Evolutionary conservation across 2,113 vertebrate genomes (phyloP).

Genomic region (Coregonus clupeaformis): DNA sequence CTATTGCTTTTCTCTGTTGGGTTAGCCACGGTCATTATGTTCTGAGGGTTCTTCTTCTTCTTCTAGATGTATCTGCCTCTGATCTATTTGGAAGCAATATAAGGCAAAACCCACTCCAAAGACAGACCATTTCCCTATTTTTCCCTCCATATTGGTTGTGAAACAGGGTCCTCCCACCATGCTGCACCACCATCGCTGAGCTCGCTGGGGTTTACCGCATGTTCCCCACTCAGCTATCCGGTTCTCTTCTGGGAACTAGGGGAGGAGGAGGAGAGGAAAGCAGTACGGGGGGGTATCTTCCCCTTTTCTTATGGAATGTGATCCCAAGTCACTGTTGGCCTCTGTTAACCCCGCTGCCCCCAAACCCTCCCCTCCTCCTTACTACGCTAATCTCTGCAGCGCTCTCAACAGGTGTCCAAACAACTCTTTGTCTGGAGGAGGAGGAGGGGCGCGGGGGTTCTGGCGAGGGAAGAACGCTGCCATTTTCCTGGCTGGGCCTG

Average conservation of each 20-base stretch:
- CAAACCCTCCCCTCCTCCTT: conserved; percentile 41
- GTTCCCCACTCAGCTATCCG: conserved; percentile 38
- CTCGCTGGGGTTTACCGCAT: conserved; percentile 44
- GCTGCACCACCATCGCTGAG: conserved; percentile 30
- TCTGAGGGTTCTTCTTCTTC: neutral
- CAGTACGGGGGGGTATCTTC: conserved; percentile 31
- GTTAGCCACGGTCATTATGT: neutral
- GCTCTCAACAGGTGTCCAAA: conserved; percentile 89
- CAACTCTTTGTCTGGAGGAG: conserved; percentile 82
- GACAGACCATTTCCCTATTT: conserved; percentile 34
- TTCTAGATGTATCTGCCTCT: conserved; percentile 17
- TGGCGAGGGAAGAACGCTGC: conserved; percentile 76
- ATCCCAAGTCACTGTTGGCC: conserved; percentile 78
- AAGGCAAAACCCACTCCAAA: conserved; percentile 13
- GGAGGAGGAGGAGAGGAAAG: conserved; percentile 29
- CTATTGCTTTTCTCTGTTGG: neutral
- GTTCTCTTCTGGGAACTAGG: conserved; percentile 46
- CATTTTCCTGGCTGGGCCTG: conserved; percentile 79
- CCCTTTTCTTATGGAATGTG: conserved; percentile 75
- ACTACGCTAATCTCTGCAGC: conserved; percentile 73
- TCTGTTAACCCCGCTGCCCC: conserved; percentile 73
- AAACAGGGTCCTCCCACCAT: conserved; percentile 32
- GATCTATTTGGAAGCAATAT: conserved; percentile 28
- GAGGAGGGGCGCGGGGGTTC: conserved; percentile 52
- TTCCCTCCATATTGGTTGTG: conserved; percentile 33